Evolutionary conservation across 2,888 invertebrate genomes (phyloP).

Genomic region (Heteromyza rotundicornis): DNA sequence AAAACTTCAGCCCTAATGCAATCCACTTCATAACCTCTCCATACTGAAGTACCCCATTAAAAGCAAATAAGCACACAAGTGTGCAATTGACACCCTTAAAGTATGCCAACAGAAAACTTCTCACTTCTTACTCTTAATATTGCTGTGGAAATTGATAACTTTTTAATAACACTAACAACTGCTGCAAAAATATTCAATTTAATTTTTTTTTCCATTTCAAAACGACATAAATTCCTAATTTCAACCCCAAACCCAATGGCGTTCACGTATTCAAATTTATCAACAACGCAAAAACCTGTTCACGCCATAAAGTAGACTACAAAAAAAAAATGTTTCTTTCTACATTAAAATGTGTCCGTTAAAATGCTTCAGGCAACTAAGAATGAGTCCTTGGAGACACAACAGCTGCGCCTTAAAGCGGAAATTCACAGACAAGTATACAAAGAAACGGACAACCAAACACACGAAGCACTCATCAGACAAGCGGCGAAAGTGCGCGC

Average conservation of each 20-base stretch:
- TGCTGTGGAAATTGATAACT: slow-evolving; percentile 20
- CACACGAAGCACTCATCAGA: too few species aligned
- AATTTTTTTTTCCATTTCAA: slow-evolving; percentile 19
- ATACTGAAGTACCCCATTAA: slow-evolving; percentile 8
- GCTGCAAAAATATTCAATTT: slow-evolving; percentile 5
- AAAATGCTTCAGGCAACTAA: not conserved
- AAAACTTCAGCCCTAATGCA: too few species aligned
- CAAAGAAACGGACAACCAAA: slow-evolving; percentile 14
- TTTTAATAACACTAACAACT: slow-evolving; percentile 30
- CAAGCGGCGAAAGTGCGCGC: not conserved
- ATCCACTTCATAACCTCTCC: too few species aligned
- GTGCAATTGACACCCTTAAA: not conserved
- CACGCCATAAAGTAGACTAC: slow-evolving; percentile 9
- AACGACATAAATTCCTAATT: not conserved
- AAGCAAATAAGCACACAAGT: slow-evolving; percentile 8
- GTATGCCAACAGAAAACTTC: not conserved
- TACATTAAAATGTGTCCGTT: not conserved
- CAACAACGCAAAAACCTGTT: slow-evolving; percentile 15
- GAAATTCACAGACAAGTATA: slow-evolving; percentile 17
- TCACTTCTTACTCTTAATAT: not conserved
- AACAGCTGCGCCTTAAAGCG: slow-evolving; percentile 27
- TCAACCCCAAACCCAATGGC: slow-evolving; percentile 13
- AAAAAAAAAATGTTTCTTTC: too few species aligned
- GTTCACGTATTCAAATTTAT: too few species aligned
- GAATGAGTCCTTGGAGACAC: slow-evolving; percentile 35